phyloP scores from a whole-genome alignment of 2,797 vertebrate species.

The Percopsis omiscomaycus region DNA sequence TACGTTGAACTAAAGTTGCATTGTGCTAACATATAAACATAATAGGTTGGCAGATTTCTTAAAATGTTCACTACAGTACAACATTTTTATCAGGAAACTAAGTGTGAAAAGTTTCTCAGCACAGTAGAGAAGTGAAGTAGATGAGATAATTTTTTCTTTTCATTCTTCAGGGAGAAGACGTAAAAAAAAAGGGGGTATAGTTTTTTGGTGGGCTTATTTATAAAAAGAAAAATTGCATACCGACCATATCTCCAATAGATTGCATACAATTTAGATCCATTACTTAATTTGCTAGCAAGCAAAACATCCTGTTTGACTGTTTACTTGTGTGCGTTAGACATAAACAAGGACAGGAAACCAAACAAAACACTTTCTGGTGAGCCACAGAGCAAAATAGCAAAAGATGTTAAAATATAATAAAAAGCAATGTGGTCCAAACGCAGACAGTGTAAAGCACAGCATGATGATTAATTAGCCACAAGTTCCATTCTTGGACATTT shows the following conservation, averaged over 20 bases:
- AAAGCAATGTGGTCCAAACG: background rate
- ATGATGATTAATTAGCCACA: background rate
- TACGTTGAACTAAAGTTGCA: conserved; percentile 13
- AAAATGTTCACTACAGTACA: too few species aligned
- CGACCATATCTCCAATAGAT: too few species aligned
- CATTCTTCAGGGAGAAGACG: too few species aligned
- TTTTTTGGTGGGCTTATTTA: too few species aligned
- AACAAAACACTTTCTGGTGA: conserved; percentile 20
- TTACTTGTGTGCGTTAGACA: conserved; percentile 5
- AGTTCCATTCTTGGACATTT: background rate
- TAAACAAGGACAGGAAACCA: conserved; percentile 46
- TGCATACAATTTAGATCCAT: background rate
- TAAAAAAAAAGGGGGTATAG: too few species aligned
- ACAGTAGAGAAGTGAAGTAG: too few species aligned
- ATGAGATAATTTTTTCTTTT: too few species aligned
- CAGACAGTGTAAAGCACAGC: background rate
- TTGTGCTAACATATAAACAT: conserved; percentile 8
- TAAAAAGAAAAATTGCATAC: too few species aligned
- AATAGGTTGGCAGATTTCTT: conserved; percentile 22
- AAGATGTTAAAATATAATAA: conserved; percentile 7
- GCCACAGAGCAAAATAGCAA: background rate
- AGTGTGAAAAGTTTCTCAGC: too few species aligned
- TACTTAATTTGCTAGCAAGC: conserved; percentile 11
- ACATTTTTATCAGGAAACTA: too few species aligned
- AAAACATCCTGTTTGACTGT: conserved; percentile 30